These are phyloP conservation scores for Tylochromis polylepis DNA, from an alignment of 2,113 vertebrate species.

Conservation along the genomic window DNA sequence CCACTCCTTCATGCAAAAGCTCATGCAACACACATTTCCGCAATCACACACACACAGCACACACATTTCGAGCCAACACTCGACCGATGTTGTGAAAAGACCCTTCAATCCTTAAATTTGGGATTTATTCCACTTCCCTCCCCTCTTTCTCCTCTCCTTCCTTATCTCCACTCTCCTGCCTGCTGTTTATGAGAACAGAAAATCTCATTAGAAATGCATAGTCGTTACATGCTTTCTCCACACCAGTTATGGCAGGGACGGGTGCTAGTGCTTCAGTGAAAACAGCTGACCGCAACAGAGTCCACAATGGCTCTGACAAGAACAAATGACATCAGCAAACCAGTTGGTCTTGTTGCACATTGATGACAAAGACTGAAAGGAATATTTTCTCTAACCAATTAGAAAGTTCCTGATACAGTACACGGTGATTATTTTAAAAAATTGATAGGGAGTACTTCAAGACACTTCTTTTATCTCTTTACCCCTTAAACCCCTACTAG, in stretches of 20 bases:
- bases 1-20: slow-evolving; percentile 21
- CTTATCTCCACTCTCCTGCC: neutral
- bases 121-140: neutral
- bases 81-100: slow-evolving; percentile 17
- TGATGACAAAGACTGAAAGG: neutral
- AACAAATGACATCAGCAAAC: slow-evolving; percentile 45
- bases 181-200: slow-evolving; percentile 34
- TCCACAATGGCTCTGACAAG: slow-evolving; percentile 28
- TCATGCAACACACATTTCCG: neutral
- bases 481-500: neutral
- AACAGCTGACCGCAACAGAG: slow-evolving; percentile 40
- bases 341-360: neutral
- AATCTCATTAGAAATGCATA: slow-evolving; percentile 50
- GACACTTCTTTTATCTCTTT: neutral
- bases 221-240: slow-evolving; percentile 26
- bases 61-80: neutral
- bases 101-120: neutral
- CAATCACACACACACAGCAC: neutral
- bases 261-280: slow-evolving; percentile 9
- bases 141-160: neutral
- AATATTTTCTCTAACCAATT: neutral
- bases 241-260: slow-evolving; percentile 33
- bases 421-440: neutral
- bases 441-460: neutral
- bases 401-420: neutral